Base-by-base conservation (phyloP, 2,888 invertebrate species). In the Steinernema hermaphroditum region DNA sequence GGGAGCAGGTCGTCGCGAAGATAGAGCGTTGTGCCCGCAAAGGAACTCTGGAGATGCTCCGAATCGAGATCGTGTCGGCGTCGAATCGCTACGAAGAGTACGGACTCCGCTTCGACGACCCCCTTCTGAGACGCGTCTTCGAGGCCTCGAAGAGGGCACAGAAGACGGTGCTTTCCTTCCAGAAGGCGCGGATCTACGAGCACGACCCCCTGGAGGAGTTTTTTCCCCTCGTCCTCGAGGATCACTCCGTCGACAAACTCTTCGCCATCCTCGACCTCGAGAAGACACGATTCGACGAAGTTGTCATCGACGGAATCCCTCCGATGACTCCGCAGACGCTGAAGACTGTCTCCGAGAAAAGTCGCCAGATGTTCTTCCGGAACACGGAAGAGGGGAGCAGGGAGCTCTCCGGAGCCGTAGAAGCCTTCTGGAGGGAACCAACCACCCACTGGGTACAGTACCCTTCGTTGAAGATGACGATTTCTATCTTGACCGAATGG, bases 381-480 rank as follows among this genome's bases (percentile, higher is more conserved):
- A 54, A 54, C 27, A 14, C 2, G 24, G 22, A 19, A 2, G 54
- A 16, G 6, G 14, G 24, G 27, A 24, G 12, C 2, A 27, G 14
- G 6, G 54, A 54, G 14, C 14, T 54, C 4, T 54, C 27, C 27
- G 2, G 2, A 24, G 19, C 12, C 12, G 4, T 27, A 27, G 12
- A 54, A 14, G 22, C 22, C 6, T 22, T 6, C 22, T 54, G 54
- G 54, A 6, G 27, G 4, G 4, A 54, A 22, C 22, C 54, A 2
- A 16, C 16, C 4, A 54, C 54, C 14, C 54, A 54, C 4, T 54
- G 54, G 54, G 24, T 54, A 54, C 54, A 54, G 54, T 54, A 54
- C 24, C 54, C 54, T 22, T 54, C 22, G 2, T 19, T 27, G 4
- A 2, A 54, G 2, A 4, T 54, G 16, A 2, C 22, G 24, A 12